Base-by-base conservation (phyloP, 2,888 invertebrate species). In the Molanna angustata region DNA sequence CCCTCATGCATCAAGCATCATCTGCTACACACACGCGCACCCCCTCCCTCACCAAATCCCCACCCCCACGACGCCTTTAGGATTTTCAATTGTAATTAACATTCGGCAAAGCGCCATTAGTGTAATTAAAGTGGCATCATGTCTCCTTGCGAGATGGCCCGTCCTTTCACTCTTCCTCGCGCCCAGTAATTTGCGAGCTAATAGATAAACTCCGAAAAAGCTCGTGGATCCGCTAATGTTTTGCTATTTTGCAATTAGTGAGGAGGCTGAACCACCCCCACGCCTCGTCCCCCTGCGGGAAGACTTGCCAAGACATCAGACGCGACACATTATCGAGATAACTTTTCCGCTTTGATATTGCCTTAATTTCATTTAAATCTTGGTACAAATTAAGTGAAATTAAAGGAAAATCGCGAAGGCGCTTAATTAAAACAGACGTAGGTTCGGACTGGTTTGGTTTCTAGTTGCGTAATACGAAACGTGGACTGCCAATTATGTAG, bases 41-140 rank as follows among this genome's bases (percentile, higher is more conserved):
- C 40, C 33, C 13, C 20, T 16, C 39, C 14, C 18, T 4, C 13
- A 3, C 42, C 42, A 18, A 14, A 17, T 31, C 44, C 45, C 52
- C 56, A 43, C 61, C 56, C 68, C 69, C 67, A 67, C 68, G 68
- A 65, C 67, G 63, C 70, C 73, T 74, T 76, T 78, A 76, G 72
- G 78, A 76, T 79, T 81, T 81, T 80, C 80, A 78, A 80, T 80
- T 75, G 80, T 83, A 84, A 84, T 84, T 84, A 84, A 83, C 83
- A 82, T 82, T 82, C 80, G 80, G 78, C 79, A 78, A 78, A 79
- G 79, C 77, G 52, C 84, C 84, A 85, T 85, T 85, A 85, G 82
- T 81, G 79, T 84, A 84, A 85, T 85, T 84, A 84, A 84, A 83
- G 79, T 79, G 79, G 64, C 63, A 49, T 54, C 52, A 58, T 59